Evolutionary conservation across 2,797 vertebrate species (phyloP).

Genomic region (Halcyon badia): DNA sequence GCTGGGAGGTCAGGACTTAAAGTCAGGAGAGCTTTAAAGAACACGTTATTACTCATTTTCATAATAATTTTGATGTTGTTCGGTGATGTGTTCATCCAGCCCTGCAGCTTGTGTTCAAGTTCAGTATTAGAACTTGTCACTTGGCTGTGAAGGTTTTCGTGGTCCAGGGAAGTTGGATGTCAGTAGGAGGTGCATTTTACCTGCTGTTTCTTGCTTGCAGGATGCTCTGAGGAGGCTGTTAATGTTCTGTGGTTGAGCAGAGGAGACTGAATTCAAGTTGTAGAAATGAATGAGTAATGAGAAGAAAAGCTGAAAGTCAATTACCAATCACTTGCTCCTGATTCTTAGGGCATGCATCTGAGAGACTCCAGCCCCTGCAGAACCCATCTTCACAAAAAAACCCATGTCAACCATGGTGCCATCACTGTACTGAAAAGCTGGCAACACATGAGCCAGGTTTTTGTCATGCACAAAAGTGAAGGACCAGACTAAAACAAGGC

Average conservation of each 20-base stretch:
- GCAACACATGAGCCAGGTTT: not conserved
- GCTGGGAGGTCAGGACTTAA: not conserved
- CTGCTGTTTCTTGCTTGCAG: not conserved
- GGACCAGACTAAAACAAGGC: not conserved
- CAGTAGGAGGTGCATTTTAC: not conserved
- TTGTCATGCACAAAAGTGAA: not conserved
- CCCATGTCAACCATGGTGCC: accelerated
- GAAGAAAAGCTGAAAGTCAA: not conserved
- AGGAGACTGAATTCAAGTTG: not conserved
- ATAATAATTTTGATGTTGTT: not conserved
- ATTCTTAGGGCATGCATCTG: not conserved
- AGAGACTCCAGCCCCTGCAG: not conserved
- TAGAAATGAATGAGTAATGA: not conserved
- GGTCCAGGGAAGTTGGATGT: not conserved
- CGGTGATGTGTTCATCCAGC: not conserved
- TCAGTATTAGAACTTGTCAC: not conserved
- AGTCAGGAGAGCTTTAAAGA: conserved; percentile 6
- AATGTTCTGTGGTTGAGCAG: not conserved
- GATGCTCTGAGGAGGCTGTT: not conserved
- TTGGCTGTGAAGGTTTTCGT: not conserved
- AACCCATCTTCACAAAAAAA: not conserved
- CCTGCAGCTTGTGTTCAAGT: not conserved
- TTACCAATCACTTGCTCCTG: not conserved
- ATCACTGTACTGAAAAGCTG: not conserved
- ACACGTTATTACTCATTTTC: not conserved